Conservation (phyloP, 2,888 invertebrate genomes). For the Zhengitettix transpicula region DNA sequence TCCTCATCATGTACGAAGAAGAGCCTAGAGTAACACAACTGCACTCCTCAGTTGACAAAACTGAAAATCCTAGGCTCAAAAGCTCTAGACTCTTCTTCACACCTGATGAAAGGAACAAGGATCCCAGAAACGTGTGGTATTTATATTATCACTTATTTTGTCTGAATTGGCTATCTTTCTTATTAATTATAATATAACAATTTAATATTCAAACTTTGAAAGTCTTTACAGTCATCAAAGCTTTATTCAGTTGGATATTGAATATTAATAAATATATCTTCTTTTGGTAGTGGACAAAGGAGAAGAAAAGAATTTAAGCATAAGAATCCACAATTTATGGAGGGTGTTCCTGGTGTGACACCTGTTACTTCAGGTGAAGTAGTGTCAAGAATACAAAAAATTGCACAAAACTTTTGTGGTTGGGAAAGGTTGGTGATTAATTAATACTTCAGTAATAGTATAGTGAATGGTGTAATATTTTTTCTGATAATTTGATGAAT, state of each 20-base stretch:
- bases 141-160: too few species aligned
- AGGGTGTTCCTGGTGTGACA: conserved; percentile 63
- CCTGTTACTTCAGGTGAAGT: conserved; percentile 45
- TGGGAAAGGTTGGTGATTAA: conserved; percentile 42
- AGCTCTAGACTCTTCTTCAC: too few species aligned
- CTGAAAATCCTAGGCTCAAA: too few species aligned
- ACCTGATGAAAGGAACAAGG: too few species aligned
- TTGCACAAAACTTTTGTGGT: conserved; percentile 60
- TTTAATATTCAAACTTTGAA: too few species aligned
- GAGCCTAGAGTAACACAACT: too few species aligned
- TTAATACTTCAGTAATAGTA: background rate
- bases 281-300: background rate
- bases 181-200: too few species aligned
- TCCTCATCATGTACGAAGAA: too few species aligned
- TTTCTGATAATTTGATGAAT: background rate
- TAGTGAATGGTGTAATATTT: background rate
- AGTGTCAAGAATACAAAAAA: conserved; percentile 49
- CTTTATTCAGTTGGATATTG: conserved; percentile 5
- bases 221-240: background rate
- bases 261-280: background rate
- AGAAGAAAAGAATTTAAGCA: conserved; percentile 33
- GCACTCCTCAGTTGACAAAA: too few species aligned
- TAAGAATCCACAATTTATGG: conserved; percentile 65
- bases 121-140: too few species aligned
- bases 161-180: too few species aligned